Conservation (phyloP, 2,797 vertebrate genomes). For the Echiichthys vipera region DNA sequence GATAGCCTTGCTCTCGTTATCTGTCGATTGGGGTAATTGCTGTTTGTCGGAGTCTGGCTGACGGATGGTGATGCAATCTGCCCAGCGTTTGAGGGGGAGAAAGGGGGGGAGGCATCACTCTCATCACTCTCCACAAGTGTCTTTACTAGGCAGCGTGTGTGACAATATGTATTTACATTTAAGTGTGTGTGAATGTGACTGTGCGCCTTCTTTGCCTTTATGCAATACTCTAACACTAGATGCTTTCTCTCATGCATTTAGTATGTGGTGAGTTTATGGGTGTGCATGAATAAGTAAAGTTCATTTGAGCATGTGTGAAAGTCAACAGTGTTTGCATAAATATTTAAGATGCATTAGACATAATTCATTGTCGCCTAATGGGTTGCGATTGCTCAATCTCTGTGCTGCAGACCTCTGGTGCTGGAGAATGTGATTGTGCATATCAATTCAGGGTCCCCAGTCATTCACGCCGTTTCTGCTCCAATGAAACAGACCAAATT, state of each 20-base stretch:
- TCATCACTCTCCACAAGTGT: conserved; percentile 73
- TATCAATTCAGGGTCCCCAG: conserved; percentile 66
- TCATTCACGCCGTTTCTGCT: conserved; percentile 38
- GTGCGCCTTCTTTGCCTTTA: not conserved
- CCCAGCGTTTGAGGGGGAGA: conserved; percentile 34
- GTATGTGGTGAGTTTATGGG: not conserved
- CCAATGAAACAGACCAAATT: conserved; percentile 44
- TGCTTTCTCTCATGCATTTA: not conserved
- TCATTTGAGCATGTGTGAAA: conserved; percentile 53
- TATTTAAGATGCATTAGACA: conserved; percentile 75
- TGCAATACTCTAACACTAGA: not conserved
- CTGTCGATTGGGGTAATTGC: conserved; percentile 87
- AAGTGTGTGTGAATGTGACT: conserved; percentile 10
- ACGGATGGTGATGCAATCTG: conserved; percentile 83
- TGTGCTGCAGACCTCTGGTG: conserved; percentile 65
- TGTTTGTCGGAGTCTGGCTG: conserved; percentile 82
- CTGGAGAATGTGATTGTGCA: conserved; percentile 73
- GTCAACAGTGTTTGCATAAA: conserved; percentile 72
- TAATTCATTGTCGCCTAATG: conserved; percentile 77
- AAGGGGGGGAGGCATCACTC: conserved; percentile 43
- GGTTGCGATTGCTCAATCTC: conserved; percentile 72
- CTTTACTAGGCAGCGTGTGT: conserved; percentile 46
- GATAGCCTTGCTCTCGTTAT: conserved; percentile 83
- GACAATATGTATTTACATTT: conserved; percentile 51
- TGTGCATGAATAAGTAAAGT: conserved; percentile 12